Base-by-base conservation (phyloP, 1,140 invertebrate genomes). In the Aleiodes sp. region DNA sequence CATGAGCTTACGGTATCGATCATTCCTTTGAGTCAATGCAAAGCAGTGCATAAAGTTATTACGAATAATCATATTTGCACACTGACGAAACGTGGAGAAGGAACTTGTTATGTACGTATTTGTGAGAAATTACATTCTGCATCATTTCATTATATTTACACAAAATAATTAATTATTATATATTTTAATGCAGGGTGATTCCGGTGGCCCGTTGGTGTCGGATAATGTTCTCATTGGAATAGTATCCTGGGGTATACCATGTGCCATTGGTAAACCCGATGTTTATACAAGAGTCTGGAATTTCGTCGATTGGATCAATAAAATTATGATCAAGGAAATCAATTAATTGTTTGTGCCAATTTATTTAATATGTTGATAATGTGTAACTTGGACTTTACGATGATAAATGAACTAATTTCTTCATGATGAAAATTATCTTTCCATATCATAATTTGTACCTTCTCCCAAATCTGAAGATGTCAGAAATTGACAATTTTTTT, bases 241-340 rank as follows among this genome's bases (percentile, higher is more conserved):
- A 16, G 88, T 88, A 2, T 90, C 88, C 0, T 91, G 88, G 82
- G 88, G 89, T 4, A 76, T 86, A 12, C 88, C 88, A 4, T 91
- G 89, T 75, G 89, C 88, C 0, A 73, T 65, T 9, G 87, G 87
- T 1, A 84, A 83, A 29, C 89, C 88, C 4, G 90, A 91, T 71
- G 88, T 91, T 2, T 90, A 88, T 57, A 89, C 88, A 9, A 81
- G 86, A 70, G 84, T 90, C 9, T 77, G 70, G 8, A 72, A 78
- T 2, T 88, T 86, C 60, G 46, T 78, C 0, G 68, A 76, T 1
- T 90, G 88, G 88, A 87, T 89, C 1, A 74, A 82, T 10, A 60
- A 67, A 33, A 33, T 10, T 8, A 33, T 33, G 31, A n/a, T n/a
- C n/a, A n/a, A n/a, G n/a, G n/a, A n/a, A n/a, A n/a, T n/a, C n/a